A percentile compares a stretch with the other conserved stretches of the same genome.
Conservation (phyloP, 2,113 vertebrate species). For the Cercopithecus mona region DNA sequence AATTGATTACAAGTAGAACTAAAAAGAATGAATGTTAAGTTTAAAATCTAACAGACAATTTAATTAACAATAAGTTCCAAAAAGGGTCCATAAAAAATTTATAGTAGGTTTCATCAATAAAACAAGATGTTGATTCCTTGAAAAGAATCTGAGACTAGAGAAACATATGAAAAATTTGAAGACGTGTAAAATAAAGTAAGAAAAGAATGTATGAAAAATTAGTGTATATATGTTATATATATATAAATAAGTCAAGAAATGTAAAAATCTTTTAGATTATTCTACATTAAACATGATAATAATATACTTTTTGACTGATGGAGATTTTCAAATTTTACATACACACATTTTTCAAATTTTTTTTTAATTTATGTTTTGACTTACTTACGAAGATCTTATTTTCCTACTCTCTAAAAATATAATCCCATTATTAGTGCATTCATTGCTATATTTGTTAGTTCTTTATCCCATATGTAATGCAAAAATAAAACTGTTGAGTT, state of each 20-base stretch:
- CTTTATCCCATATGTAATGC: background rate
- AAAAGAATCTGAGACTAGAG: background rate
- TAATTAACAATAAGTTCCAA: background rate
- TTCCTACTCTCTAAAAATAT: background rate
- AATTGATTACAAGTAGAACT: background rate
- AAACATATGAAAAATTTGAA: background rate
- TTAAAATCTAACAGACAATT: background rate
- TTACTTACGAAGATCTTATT: background rate
- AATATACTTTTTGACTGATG: background rate
- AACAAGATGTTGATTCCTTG: background rate
- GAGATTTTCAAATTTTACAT: background rate
- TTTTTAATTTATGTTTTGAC: background rate
- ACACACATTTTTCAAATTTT: background rate
- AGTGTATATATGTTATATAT: too few relatives aligned
- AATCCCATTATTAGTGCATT: background rate
- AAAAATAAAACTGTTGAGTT: background rate
- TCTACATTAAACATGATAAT: background rate
- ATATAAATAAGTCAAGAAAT: background rate
- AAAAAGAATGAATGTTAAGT: background rate
- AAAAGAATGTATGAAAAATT: background rate
- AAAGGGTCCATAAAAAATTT: background rate
- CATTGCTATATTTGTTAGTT: background rate
- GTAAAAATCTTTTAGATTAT: background rate
- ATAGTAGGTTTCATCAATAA: background rate
- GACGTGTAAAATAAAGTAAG: background rate